Evolutionary conservation across 2,888 invertebrate species (phyloP).

Genomic region (Luffia ferchaultella): DNA sequence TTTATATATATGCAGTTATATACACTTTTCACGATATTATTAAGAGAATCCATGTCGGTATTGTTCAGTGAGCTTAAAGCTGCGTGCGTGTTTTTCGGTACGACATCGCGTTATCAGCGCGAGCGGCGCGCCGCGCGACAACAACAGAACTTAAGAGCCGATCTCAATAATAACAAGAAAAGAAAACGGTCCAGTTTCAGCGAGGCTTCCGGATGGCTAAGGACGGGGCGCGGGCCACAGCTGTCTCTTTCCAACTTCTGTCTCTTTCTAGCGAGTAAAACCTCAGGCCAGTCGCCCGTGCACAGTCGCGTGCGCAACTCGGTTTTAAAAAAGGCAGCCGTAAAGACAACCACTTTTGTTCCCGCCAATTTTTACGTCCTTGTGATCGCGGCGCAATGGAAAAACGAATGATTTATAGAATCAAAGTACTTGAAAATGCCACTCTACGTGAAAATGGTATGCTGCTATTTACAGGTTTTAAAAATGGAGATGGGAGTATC

Average conservation of each 20-base stretch:
- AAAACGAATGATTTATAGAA: too few species aligned
- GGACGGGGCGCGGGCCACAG: constrained; percentile 53
- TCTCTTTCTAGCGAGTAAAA: background rate
- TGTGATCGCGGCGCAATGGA: constrained; percentile 11
- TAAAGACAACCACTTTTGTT: too few species aligned
- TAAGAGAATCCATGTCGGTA: too few species aligned
- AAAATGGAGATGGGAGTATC: too few species aligned
- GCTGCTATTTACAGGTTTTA: too few species aligned
- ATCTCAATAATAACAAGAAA: constrained; percentile 67
- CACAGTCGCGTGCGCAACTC: constrained; percentile 50
- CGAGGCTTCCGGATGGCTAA: constrained; percentile 63
- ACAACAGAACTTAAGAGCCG: constrained; percentile 64
- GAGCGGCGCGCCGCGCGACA: constrained; percentile 58
- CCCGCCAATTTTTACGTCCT: constrained; percentile 35
- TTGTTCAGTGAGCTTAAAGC: constrained; percentile 45
- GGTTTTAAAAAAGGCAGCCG: constrained; percentile 29
- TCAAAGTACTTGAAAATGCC: too few species aligned
- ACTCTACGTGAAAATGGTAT: too few species aligned
- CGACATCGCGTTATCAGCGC: constrained; percentile 64
- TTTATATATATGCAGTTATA: too few species aligned
- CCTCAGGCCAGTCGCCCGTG: constrained; percentile 41
- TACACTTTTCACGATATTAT: too few species aligned
- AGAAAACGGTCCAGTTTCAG: constrained; percentile 68
- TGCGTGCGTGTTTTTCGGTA: constrained; percentile 55
- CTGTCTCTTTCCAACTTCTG: constrained; percentile 30